Percentiles rank a stretch among this genome's conserved stretches.
Conservation (phyloP, 1,140 invertebrate species). For the Mamestra configurata region DNA sequence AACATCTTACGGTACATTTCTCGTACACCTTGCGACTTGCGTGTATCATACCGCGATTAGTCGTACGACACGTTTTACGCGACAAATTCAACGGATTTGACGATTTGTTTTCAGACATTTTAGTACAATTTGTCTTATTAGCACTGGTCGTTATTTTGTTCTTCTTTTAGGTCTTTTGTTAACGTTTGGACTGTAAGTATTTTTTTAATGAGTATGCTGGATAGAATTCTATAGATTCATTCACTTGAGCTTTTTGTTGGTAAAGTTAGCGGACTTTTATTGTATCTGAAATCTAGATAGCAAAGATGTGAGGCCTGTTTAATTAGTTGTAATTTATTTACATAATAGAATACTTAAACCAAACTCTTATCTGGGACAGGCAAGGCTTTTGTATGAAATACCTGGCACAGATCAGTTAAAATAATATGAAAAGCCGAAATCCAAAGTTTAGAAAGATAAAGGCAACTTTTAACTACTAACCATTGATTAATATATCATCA, state of each 20-base stretch:
- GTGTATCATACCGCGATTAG: conserved; percentile 22
- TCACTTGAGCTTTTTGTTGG: not conserved
- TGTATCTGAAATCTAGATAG: no score
- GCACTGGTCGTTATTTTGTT: not conserved
- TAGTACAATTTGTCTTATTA: conserved; percentile 16
- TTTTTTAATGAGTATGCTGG: not conserved
- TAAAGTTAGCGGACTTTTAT: not conserved
- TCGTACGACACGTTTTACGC: conserved; percentile 40
- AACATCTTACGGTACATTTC: conserved; percentile 64
- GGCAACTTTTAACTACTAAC: no score
- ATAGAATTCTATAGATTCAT: not conserved
- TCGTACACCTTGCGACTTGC: conserved; percentile 46
- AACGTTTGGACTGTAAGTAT: not conserved
- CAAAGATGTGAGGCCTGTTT: not conserved
- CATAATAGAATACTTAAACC: not conserved
- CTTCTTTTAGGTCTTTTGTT: not conserved
- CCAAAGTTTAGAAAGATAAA: no score
- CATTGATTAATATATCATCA: no score
- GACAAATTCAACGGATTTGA: conserved; percentile 48
- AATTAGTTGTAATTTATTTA: not conserved
- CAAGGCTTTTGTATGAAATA: not conserved
- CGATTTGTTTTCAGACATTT: conserved; percentile 40
- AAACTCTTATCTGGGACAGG: not conserved
- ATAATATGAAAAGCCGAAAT: no score
- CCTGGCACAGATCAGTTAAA: no score